phyloP scores from a whole-genome alignment of 2,113 vertebrate genomes.

The Chloropsis hardwickii region DNA sequence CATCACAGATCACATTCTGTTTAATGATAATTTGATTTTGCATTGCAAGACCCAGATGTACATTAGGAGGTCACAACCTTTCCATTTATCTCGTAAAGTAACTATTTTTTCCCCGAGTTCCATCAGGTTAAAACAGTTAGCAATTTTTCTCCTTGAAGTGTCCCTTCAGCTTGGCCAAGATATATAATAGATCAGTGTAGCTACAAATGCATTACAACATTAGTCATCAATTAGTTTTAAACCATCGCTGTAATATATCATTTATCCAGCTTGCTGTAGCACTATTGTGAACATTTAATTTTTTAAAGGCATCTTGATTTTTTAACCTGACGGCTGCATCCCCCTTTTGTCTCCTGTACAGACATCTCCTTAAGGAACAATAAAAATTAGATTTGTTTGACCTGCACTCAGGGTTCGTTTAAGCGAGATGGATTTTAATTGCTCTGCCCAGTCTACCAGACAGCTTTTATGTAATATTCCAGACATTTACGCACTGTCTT shows the following conservation, averaged over 20 bases:
- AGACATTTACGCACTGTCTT: constrained; percentile 78
- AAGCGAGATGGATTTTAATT: constrained; percentile 79
- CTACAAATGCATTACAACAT: constrained; percentile 80
- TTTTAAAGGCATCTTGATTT: constrained; percentile 75
- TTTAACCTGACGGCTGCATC: constrained; percentile 68
- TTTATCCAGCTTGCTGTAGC: constrained; percentile 73
- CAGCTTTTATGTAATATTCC: constrained; percentile 79
- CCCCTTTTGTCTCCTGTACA: constrained; percentile 71
- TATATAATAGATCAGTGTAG: constrained; percentile 78
- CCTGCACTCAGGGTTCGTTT: constrained; percentile 74
- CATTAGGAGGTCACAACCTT: constrained; percentile 71
- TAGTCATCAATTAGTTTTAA: constrained; percentile 83
- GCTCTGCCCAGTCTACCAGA: constrained; percentile 73
- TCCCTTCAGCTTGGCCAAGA: constrained; percentile 73
- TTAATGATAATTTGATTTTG: constrained; percentile 80
- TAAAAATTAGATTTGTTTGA: constrained; percentile 83
- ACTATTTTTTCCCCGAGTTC: constrained; percentile 72
- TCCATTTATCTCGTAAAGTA: constrained; percentile 76
- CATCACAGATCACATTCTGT: constrained; percentile 55
- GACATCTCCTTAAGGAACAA: constrained; percentile 79
- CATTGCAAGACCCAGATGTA: constrained; percentile 71
- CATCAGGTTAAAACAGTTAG: constrained; percentile 80
- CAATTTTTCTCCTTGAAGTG: constrained; percentile 80
- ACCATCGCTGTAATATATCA: constrained; percentile 75
- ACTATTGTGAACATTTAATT: constrained; percentile 78